Evolutionary conservation across 1,140 invertebrate species (phyloP), one percentile per base, ranked within the genome.

Genomic region (Chionoecetes opilio): DNA sequence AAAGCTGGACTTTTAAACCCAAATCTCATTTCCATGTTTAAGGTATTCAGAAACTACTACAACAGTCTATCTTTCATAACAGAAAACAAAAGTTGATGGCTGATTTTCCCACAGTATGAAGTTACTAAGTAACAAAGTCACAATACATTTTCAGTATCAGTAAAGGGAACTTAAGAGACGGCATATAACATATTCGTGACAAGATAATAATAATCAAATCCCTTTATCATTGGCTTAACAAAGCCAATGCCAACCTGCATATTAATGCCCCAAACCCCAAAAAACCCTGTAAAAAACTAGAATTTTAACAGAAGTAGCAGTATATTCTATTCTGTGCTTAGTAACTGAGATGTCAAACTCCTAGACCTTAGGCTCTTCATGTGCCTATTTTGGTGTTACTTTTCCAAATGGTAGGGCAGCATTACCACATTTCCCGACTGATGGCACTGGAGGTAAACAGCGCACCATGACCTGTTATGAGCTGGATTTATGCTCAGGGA

Each of bases 351-450:
- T n/a, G n/a, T 75, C 63, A 75, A 75, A 75, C 63, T 26, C 63
- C 26, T 26, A n/a, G 63, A 75, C 8, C 63, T n/a, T 75, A 75
- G 63, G 63, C 63, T 75, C 63, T 75, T 75, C 63, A 75, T 75
- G 63, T 75, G 63, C 63, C 63, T 75, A n/a, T 75, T 75, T n/a
- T 75, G 63, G 63, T 75, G 63, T 75, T 75, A n/a, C 21, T 75
- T 17, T 75, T 26, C 63, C 0, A 6, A 26, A n/a, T 75, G 63
- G 26, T 6, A 26, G 63, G n/a, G 21, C 26, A 11, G 63, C 21
- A 75, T 11, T 26, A n/a, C 63, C 21, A 75, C 63, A 75, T 17
- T 17, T 75, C n/a, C 21, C n/a, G 63, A 75, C 63, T 75, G 21
- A 75, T 26, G 63, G 63, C 63, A 21, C 63, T 26, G n/a, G 21